Evolutionary conservation across 92 coral and sea anemone species (phyloP).

Genomic region (Meandrina meandrites): DNA sequence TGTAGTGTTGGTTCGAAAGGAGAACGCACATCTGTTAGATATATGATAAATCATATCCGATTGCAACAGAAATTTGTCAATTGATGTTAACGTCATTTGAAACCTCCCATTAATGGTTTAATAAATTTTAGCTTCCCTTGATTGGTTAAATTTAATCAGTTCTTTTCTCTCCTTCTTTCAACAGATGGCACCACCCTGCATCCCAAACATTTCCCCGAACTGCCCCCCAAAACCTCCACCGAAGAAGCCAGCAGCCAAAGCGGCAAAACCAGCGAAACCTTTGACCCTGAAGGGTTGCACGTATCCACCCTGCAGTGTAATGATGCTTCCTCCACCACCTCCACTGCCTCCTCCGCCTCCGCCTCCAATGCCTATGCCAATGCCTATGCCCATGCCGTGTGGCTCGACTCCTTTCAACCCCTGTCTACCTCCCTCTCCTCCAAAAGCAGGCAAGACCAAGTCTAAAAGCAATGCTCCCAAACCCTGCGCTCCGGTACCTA

Average conservation of each 20-base stretch:
- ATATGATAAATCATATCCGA: background rate
- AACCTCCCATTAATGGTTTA: background rate
- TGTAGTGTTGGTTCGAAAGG: too few relatives aligned
- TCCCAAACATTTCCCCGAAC: constrained; percentile 16
- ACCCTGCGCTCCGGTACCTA: constrained; percentile 53
- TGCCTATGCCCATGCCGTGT: constrained; percentile 25
- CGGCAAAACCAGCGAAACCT: constrained; percentile 44
- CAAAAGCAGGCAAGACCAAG: constrained; percentile 52
- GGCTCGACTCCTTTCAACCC: constrained; percentile 47
- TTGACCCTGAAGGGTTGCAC: constrained; percentile 44
- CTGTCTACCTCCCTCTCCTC: constrained; percentile 45
- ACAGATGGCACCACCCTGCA: constrained; percentile 45
- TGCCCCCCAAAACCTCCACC: constrained; percentile 55
- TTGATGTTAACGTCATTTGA: background rate
- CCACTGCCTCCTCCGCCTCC: constrained; percentile 70
- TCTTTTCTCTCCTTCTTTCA: background rate
- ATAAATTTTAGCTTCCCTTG: background rate
- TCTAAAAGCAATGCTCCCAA: constrained; percentile 53
- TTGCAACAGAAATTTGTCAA: background rate
- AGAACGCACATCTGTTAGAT: too few relatives aligned
- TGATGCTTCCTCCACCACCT: constrained; percentile 67
- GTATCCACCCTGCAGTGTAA: constrained; percentile 45
- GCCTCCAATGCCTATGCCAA: constrained; percentile 39
- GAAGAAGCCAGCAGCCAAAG: constrained; percentile 55
- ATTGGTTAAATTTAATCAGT: background rate